Base-by-base conservation (phyloP, 1,140 invertebrate genomes). In the Batillaria attramentaria region DNA sequence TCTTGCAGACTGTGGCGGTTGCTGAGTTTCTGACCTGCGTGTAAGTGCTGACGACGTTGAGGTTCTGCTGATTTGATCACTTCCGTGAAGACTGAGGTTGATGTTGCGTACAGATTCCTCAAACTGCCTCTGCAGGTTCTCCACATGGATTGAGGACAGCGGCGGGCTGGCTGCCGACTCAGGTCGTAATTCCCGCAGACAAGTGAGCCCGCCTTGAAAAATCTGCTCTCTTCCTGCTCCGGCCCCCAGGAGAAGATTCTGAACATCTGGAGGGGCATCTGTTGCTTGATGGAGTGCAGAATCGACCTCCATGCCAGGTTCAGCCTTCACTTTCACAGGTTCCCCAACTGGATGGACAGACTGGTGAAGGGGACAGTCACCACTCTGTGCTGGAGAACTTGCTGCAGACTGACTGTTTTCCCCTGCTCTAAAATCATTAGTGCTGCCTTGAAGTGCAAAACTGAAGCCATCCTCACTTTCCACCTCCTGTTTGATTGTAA, bases 111-210 rank as follows among this genome's bases (percentile, higher is more conserved):
- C 50, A 3, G 73, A 75, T 28, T 75, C 73, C 39, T 75, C 73
- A 75, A 75, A 75, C 73, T 75, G 73, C 54, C 37, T 33, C 54
- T 75, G 73, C 57, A 75, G 31, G 54, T 41, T 75, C 24, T 75
- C 73, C 37, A 62, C 73, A n/a, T 39, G 18, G 24, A 75, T 75
- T 18, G 6, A n/a, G 39, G 73, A 62, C 35, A 75, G 54, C 16
- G 73, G 35, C 10, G 73, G 73, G 57, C 73, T 75, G 13, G 10
- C 37, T 4, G 54, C 37, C 28, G 54, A 42, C 16, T 54, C 41
- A 13, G 54, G 20, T 16, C 28, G 57, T 16, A 24, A 39, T n/a
- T n/a, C n/a, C n/a, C n/a, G n/a, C n/a, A n/a, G n/a, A n/a, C n/a
- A n/a, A n/a, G n/a, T n/a, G n/a, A n/a, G n/a, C n/a, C n/a, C n/a